These are phyloP conservation scores for Cistogaster globosa DNA, from an alignment of 2,888 invertebrate species.

Conservation along the genomic window DNA sequence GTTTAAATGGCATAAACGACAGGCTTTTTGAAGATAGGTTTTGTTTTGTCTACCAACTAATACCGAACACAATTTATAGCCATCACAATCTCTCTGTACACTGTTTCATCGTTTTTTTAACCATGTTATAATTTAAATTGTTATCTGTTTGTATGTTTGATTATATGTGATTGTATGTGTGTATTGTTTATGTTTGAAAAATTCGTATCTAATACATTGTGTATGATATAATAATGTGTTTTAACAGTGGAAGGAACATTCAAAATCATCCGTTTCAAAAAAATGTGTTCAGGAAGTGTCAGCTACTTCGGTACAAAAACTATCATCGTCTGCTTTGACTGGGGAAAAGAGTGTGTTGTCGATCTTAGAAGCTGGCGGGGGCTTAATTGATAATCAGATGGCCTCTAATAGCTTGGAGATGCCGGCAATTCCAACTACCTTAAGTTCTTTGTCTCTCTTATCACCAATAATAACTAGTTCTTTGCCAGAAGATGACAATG, in stretches of 20 bases:
- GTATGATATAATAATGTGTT: constrained; percentile 46
- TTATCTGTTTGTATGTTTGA: constrained; percentile 16
- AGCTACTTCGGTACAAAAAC: constrained; percentile 14
- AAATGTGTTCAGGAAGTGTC: constrained; percentile 52
- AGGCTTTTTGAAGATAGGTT: too few species aligned
- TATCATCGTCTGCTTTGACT: constrained; percentile 7
- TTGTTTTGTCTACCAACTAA: background rate
- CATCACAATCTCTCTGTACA: background rate
- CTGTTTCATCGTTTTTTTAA: constrained; percentile 4
- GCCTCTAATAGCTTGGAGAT: background rate
- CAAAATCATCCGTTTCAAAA: constrained; percentile 41
- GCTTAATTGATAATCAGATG: constrained; percentile 11
- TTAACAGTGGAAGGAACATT: constrained; percentile 45
- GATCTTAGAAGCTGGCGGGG: background rate
- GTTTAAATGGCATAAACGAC: background rate
- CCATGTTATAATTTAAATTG: constrained; percentile 24
- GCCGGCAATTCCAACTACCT: background rate
- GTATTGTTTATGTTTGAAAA: constrained; percentile 7
- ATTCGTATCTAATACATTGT: constrained; percentile 37
- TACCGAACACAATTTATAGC: background rate
- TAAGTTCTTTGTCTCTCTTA: background rate
- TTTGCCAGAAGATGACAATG: background rate
- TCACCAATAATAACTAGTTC: constrained; percentile 16
- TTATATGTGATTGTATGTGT: constrained; percentile 4
- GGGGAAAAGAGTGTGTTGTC: constrained; percentile 12